Base-by-base conservation (phyloP, 2,113 vertebrate genomes). In the Syrrhaptes paradoxus region DNA sequence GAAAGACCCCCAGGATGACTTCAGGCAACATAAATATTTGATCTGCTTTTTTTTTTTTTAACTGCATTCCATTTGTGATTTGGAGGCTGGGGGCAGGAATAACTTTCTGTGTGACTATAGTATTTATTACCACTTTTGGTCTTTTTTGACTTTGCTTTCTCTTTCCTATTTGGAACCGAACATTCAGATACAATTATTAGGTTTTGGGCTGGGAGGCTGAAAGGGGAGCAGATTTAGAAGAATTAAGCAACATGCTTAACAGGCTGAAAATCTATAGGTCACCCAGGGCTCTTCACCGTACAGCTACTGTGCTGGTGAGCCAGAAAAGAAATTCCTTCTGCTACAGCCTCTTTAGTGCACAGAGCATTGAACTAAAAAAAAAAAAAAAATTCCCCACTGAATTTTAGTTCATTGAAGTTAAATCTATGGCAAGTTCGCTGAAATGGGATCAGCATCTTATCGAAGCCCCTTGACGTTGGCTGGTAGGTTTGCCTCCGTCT, bases 1-100 rank as follows among this genome's bases (percentile, higher is more conserved):
- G 89, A 93, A 95, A 94, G 67, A 72, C 13, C 32, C 76, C 76
- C 51, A 55, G 59, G 72, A 80, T 83, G 74, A 79, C 95, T 91
- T 46, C 92, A 96, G 95, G 94, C 90, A 95, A 93, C 61, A 81
- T 97, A 97, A 97, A 97, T 97, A 96, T 97, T 97, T 97, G 24
- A 96, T 96, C 48, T 93, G 17, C 19, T 38, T 77, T 81, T 89
- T 59, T 9, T 17, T 85, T 31, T 65, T 26, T 15, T 2, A 77
- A 51, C 61, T 61, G 75, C 75, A 82, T 95, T 95, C 73, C 45
- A 51, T 61, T 87, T 76, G 13, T 45, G 45, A 85, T 75, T 91
- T 59, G 67, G 25, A 80, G 29, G 3, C 3, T 76, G n/a, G 21
- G 54, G 24, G 22, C 20, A 90, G 61, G 66, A 91, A 63, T 7